phyloP scores from a whole-genome alignment of 2,113 vertebrate species.

The Mustelus asterias region DNA sequence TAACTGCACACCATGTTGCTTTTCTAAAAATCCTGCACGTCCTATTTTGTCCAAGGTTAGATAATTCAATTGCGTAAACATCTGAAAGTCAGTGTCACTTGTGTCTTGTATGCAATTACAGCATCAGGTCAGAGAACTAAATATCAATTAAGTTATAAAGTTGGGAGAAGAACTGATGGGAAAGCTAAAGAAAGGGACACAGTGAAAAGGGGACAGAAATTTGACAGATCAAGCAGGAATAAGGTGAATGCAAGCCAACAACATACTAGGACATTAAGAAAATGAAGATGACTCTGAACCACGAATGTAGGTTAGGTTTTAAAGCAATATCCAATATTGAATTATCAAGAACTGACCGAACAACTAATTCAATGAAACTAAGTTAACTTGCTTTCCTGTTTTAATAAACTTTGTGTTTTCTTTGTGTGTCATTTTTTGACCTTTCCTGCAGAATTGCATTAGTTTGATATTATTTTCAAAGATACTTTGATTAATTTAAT shows the following conservation, averaged over 20 bases:
- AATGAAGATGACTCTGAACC: neutral
- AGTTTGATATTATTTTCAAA: neutral
- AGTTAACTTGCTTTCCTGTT: neutral
- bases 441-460: neutral
- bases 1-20: neutral
- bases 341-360: neutral
- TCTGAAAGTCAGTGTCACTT: neutral
- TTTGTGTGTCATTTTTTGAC: neutral
- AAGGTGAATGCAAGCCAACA: neutral
- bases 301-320: neutral
- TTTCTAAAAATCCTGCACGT: neutral
- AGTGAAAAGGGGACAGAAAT: neutral
- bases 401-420: neutral
- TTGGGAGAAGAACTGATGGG: neutral
- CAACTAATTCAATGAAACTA: neutral
- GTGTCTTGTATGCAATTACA: neutral
- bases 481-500: neutral
- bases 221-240: neutral
- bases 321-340: neutral
- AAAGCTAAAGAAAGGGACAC: neutral
- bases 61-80: neutral
- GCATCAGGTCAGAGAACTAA: neutral
- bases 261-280: neutral
- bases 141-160: neutral
- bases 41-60: neutral